Evolutionary conservation across 2,888 invertebrate species (phyloP).

Genomic region (Poecilus cupreus): DNA sequence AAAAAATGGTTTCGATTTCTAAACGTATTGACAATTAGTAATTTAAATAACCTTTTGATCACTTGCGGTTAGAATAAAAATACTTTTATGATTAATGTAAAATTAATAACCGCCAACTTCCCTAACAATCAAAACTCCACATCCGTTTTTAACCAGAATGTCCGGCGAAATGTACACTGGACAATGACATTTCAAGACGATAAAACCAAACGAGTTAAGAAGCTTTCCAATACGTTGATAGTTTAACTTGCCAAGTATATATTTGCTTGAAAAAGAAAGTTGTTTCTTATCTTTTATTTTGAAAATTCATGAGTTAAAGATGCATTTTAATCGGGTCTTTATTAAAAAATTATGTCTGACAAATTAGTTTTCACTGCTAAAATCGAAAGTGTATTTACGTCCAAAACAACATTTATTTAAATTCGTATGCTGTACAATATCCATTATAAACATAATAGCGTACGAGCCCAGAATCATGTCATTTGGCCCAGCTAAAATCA

Average conservation of each 20-base stretch:
- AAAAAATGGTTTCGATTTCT: neutral
- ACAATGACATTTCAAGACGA: slow-evolving; percentile 42
- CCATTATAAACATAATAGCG: too few species aligned
- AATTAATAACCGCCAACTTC: slow-evolving; percentile 14
- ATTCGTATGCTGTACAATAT: too few species aligned
- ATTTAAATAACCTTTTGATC: slow-evolving; percentile 1
- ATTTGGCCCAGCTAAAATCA: too few species aligned
- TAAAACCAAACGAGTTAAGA: neutral
- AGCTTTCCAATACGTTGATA: slow-evolving; percentile 13
- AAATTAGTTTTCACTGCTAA: slow-evolving; percentile 3
- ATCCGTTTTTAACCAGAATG: slow-evolving; percentile 38
- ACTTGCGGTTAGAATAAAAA: slow-evolving; percentile 5
- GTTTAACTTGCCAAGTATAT: slow-evolving; percentile 3
- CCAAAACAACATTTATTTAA: too few species aligned
- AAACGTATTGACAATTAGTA: neutral
- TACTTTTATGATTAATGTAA: neutral
- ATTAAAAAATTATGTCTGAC: neutral
- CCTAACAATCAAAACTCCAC: slow-evolving; percentile 1
- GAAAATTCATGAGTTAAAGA: slow-evolving; percentile 12
- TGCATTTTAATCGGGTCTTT: slow-evolving; percentile 13
- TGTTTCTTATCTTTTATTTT: slow-evolving; percentile 14
- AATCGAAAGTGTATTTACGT: slow-evolving; percentile 37
- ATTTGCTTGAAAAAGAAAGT: slow-evolving; percentile 37
- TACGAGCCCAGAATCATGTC: too few species aligned
- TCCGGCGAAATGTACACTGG: neutral